Percentiles rank a stretch among this genome's conserved stretches.
These are phyloP conservation scores for Pelosia muscerda DNA, from an alignment of 2,888 invertebrate species.

Conservation along the genomic window DNA sequence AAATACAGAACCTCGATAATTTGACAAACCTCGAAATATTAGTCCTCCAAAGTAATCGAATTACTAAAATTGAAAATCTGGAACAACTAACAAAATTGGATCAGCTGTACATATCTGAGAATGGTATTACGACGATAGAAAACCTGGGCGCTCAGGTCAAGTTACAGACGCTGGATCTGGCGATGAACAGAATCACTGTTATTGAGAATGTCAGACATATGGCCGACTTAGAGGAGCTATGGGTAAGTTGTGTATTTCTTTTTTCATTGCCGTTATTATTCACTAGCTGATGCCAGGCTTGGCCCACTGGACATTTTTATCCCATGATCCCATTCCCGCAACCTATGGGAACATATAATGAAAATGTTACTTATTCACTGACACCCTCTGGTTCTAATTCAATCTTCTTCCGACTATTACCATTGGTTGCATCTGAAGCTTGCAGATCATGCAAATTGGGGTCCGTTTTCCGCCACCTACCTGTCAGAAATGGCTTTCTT, in stretches of 20 bases:
- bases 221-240: slow-evolving; percentile 95
- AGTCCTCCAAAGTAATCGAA: slow-evolving; percentile 96
- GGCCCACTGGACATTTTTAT: too few species aligned
- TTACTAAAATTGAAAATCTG: slow-evolving; percentile 95
- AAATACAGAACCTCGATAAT: slow-evolving; percentile 93
- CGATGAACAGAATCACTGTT: slow-evolving; percentile 93
- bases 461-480: too few species aligned
- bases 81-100: slow-evolving; percentile 91
- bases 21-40: slow-evolving; percentile 92
- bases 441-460: too few species aligned
- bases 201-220: slow-evolving; percentile 94
- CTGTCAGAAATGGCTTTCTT: too few species aligned
- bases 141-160: slow-evolving; percentile 90
- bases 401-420: too few species aligned
- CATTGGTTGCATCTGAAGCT: too few species aligned
- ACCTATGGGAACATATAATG: too few species aligned
- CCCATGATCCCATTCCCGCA: too few species aligned
- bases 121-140: slow-evolving; percentile 94
- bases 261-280: too few species aligned
- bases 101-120: slow-evolving; percentile 97
- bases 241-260: slow-evolving; percentile 88
- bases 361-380: too few species aligned
- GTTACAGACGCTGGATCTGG: slow-evolving; percentile 95
- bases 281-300: too few species aligned
- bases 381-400: too few species aligned